phyloP scores from a whole-genome alignment of 2,797 vertebrate species.

The Takifugu ocellatus region DNA sequence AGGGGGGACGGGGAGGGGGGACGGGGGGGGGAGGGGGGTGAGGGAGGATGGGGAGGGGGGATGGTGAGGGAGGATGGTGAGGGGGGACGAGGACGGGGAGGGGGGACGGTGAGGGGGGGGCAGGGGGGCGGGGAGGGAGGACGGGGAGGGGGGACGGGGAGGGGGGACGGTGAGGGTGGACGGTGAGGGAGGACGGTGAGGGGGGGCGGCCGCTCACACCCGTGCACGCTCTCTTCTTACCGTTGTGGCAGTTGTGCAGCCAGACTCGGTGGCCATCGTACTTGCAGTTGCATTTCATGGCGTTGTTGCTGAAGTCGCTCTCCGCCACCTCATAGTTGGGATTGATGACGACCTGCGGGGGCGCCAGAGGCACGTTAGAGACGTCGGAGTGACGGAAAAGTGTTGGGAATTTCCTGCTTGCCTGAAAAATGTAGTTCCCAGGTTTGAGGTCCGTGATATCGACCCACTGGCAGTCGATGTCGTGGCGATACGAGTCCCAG shows the following conservation, averaged over 20 bases:
- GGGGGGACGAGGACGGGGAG: no score
- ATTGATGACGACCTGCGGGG: conserved; percentile 89
- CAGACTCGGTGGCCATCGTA: conserved; percentile 96
- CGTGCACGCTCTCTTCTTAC: no score
- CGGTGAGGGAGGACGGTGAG: no score
- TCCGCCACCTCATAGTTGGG: conserved; percentile 93
- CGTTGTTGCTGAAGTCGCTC: conserved; percentile 97
- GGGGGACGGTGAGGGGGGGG: no score
- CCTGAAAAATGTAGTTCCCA: conserved; percentile 97
- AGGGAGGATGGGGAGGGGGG: no score
- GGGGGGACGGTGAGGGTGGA: no score
- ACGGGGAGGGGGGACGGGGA: no score
- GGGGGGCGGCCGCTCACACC: no score
- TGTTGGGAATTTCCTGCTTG: conserved; percentile 37
- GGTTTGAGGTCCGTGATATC: conserved; percentile 94
- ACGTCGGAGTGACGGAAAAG: neutral
- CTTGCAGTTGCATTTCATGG: conserved; percentile 99
- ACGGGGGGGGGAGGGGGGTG: no score
- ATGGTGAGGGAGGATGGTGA: no score
- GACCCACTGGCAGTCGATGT: conserved; percentile 98
- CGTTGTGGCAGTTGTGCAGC: conserved; percentile 94
- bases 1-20: no score
- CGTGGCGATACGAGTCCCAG: conserved; percentile 95
- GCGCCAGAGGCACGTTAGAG: neutral
- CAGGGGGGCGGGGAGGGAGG: no score